Evolutionary conservation across 2,888 invertebrate species (phyloP).

Genomic region (Sepiola atlantica): DNA sequence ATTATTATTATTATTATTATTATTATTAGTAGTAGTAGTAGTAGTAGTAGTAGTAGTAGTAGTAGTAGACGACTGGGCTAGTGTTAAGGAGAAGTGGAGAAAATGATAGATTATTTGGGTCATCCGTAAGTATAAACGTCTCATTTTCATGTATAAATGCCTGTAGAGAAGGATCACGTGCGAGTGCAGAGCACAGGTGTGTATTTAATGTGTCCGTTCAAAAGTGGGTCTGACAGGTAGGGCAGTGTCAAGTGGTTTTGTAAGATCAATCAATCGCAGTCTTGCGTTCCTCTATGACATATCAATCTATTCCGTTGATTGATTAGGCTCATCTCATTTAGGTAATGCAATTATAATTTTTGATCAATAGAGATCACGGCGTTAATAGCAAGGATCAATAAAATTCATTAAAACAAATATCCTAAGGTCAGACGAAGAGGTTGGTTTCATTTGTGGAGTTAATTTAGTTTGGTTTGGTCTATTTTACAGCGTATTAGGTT

Average conservation of each 20-base stretch:
- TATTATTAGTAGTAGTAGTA: too few relatives aligned
- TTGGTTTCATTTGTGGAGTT: background rate
- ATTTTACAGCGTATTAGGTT: too few relatives aligned
- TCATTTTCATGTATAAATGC: too few relatives aligned
- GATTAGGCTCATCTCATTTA: background rate
- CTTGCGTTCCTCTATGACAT: background rate
- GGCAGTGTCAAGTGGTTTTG: background rate
- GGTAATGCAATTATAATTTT: constrained; percentile 19
- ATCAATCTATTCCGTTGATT: background rate
- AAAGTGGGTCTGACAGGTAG: background rate
- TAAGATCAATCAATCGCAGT: background rate
- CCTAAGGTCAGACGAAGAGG: background rate
- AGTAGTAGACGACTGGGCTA: too few relatives aligned
- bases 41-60: too few relatives aligned
- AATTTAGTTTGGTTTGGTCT: background rate
- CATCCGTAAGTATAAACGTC: too few relatives aligned
- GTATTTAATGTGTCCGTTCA: background rate
- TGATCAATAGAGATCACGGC: background rate
- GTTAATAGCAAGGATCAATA: background rate
- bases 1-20: too few relatives aligned
- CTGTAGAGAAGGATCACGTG: background rate
- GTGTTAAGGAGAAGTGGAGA: too few relatives aligned
- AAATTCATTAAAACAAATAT: background rate
- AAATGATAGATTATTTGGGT: too few relatives aligned
- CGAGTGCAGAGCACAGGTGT: background rate